A percentile compares a stretch with the other conserved stretches of the same genome.
Evolutionary conservation across 2,888 invertebrate genomes (phyloP).

Genomic region (Fissipunctia ypsillon): DNA sequence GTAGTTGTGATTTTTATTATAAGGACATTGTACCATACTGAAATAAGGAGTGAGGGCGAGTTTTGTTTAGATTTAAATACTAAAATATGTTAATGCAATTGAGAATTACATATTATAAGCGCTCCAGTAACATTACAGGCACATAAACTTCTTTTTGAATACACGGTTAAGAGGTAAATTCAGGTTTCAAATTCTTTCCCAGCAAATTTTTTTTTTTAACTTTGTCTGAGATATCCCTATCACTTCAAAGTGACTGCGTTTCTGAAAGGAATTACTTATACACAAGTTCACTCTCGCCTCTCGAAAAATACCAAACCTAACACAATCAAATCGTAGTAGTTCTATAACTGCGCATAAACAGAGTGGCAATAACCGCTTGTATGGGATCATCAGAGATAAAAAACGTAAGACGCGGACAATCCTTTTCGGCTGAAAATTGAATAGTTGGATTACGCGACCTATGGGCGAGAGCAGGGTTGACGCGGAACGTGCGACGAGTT

Average conservation of each 20-base stretch:
- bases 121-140: background rate
- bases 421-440: conserved; percentile 89
- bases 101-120: background rate
- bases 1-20: conserved; percentile 16
- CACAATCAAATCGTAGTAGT: conserved; percentile 29
- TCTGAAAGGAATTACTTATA: too few species aligned
- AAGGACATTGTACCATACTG: background rate
- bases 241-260: background rate
- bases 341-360: conserved; percentile 53
- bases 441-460: conserved; percentile 89
- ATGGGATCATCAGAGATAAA: conserved; percentile 84
- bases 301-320: background rate
- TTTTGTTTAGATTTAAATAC: background rate
- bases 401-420: conserved; percentile 86
- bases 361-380: conserved; percentile 83
- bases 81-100: background rate
- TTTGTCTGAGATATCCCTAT: background rate
- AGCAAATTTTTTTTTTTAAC: background rate
- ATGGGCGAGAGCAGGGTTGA: conserved; percentile 76
- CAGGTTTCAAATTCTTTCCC: too few species aligned
- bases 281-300: background rate
- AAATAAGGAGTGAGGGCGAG: background rate
- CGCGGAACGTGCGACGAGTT: conserved; percentile 3
- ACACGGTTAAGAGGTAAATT: background rate
- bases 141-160: background rate